Conservation (phyloP, 1,140 invertebrate genomes). For the Halesus radiatus region DNA sequence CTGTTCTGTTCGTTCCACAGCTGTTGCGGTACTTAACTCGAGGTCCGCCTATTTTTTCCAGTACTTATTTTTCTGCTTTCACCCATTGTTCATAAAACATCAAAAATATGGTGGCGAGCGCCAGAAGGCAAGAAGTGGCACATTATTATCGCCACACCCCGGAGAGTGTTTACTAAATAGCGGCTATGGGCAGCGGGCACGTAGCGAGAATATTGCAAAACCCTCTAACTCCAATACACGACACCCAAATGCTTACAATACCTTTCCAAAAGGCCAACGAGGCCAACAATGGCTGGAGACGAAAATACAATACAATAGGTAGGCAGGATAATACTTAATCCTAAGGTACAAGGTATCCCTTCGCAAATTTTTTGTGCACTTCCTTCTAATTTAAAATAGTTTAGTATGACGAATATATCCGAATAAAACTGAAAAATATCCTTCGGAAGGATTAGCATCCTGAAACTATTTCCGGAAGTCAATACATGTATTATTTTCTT, state of each 20-base stretch:
- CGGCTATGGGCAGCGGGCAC: background rate
- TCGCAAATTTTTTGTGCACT: too few relatives aligned
- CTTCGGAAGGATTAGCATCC: too few relatives aligned
- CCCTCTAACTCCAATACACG: slow-evolving; percentile 8
- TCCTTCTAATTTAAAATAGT: too few relatives aligned
- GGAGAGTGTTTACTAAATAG: background rate
- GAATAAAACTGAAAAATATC: too few relatives aligned
- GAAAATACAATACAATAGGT: too few relatives aligned
- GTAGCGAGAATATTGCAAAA: background rate
- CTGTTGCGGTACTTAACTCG: slow-evolving; percentile 14
- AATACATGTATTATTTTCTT: too few relatives aligned
- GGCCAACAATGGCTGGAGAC: too few relatives aligned
- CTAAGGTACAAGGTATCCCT: too few relatives aligned
- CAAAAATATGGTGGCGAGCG: slow-evolving; percentile 9
- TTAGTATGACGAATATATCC: too few relatives aligned
- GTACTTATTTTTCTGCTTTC: background rate
- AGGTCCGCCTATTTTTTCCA: slow-evolving; percentile 7
- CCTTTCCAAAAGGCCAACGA: too few relatives aligned
- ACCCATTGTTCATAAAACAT: slow-evolving; percentile 20
- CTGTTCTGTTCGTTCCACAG: slow-evolving; percentile 3
- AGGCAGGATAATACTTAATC: too few relatives aligned
- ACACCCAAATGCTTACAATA: background rate
- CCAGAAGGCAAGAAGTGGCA: slow-evolving; percentile 9
- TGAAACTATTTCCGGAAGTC: too few relatives aligned
- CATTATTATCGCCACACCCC: background rate